These are phyloP conservation scores for Drosophila cyrtoloma DNA, from an alignment of 2,888 invertebrate genomes.

Conservation along the genomic window DNA sequence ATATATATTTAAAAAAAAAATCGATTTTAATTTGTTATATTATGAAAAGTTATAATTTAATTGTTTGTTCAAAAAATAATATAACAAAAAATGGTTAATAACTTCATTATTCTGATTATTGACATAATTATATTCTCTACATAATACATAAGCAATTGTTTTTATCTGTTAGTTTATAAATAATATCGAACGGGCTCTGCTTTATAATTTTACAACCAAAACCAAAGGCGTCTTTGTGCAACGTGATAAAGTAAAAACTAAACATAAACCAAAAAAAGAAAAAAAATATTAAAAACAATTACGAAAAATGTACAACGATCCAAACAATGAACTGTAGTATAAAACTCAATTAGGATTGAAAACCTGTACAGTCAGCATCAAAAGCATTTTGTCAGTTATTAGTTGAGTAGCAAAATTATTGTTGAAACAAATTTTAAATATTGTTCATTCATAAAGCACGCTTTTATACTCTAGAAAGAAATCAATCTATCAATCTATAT, in stretches of 20 bases:
- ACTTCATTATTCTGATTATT: conserved; percentile 66
- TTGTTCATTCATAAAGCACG: conserved; percentile 80
- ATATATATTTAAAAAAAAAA: conserved; percentile 42
- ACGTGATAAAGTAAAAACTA: conserved; percentile 30
- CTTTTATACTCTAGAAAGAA: conserved; percentile 68
- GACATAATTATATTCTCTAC: conserved; percentile 62
- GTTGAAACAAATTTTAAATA: conserved; percentile 48
- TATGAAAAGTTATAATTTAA: conserved; percentile 42
- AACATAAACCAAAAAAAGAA: not conserved
- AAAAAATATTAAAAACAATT: conserved; percentile 39
- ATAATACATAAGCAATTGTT: conserved; percentile 76
- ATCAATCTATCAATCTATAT: conserved; percentile 50
- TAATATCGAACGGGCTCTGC: conserved; percentile 57
- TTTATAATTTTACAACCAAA: conserved; percentile 55
- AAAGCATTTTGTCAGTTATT: conserved; percentile 86
- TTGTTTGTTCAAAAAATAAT: conserved; percentile 47
- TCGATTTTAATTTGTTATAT: conserved; percentile 38
- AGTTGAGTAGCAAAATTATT: conserved; percentile 60
- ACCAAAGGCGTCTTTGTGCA: conserved; percentile 47
- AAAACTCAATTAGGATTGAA: conserved; percentile 57
- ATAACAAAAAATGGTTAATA: conserved; percentile 69
- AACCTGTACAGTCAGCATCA: conserved; percentile 84
- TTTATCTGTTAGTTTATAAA: conserved; percentile 74
- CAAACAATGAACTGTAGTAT: conserved; percentile 41
- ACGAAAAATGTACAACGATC: conserved; percentile 53